Base-by-base conservation (phyloP, 2,888 invertebrate genomes). In the Brenthis daphne region DNA sequence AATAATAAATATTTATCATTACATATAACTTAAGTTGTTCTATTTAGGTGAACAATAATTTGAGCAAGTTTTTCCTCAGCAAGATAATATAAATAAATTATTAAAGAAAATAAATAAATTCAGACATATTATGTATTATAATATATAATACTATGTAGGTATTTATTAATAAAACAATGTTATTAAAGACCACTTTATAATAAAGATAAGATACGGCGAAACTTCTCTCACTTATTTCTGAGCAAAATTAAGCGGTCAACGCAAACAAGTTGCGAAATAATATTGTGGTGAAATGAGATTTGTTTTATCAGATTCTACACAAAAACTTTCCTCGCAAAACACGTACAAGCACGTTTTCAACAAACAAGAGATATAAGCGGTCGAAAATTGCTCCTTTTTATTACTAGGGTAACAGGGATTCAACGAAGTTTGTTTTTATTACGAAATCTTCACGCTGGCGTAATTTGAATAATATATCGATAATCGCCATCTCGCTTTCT, bases 291-390 rank as follows among this genome's bases (percentile, higher is more conserved):
- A 73, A 79, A 82, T 80, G 78, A 79, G 76, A 79, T 80, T 78
- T 79, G 80, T 79, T 80, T 78, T 80, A 78, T 77, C 77, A 74
- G 75, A 75, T 77, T 74, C 64, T 71, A 74, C 74, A 74, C 69
- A 74, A 75, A 78, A 75, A 76, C 70, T 76, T 77, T 71, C 57
- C 64, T 58, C 65, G 66, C 64, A 75, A 77, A 75, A 76, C 77
- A 75, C 72, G 78, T 77, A 73, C 72, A 29, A 50, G 60, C 60
- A 60, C 60, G 60, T 29, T 50, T 29, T 60, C 68, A 78, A 78
- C 78, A 80, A 80, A 82, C 80, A 81, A 80, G 76, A 73, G 78
- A 76, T 78, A 79, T 79, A 79, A 80, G 78, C 79, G 79, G 77
- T 75, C 76, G 77, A 81, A 79, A 80, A 81, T 82, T 77, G 78